A percentile compares a stretch with the other conserved stretches of the same genome.
These are phyloP conservation scores for Manis crassicaudata DNA, from an alignment of 2,797 vertebrate species.

Conservation along the genomic window DNA sequence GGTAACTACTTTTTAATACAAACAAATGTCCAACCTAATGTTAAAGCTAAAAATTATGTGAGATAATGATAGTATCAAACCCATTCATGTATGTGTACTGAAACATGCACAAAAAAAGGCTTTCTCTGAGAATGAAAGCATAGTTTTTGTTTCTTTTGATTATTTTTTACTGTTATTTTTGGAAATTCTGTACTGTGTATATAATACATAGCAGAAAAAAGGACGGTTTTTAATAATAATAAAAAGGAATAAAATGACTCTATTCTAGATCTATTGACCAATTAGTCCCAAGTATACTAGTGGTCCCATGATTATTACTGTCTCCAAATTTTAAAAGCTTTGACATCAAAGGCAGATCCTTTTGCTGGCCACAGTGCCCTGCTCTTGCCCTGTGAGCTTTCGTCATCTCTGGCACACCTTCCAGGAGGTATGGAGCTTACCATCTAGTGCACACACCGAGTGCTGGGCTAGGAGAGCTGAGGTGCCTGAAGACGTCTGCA, in stretches of 20 bases:
- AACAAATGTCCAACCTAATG: not conserved
- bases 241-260: not conserved
- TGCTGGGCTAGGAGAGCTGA: not conserved
- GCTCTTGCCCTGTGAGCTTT: not conserved
- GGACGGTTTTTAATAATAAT: not conserved
- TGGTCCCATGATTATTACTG: not conserved
- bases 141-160: slow-evolving; percentile 5
- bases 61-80: not conserved
- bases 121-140: not conserved
- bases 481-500: too few relatives aligned
- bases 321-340: not conserved
- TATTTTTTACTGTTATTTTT: slow-evolving; percentile 21
- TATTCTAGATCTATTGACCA: not conserved
- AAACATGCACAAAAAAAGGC: not conserved
- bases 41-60: not conserved
- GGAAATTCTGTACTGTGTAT: not conserved
- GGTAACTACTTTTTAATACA: not conserved
- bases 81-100: not conserved
- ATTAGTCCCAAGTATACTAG: not conserved
- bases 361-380: not conserved
- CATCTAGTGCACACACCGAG: not conserved
- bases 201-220: not conserved
- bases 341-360: not conserved
- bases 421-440: not conserved
- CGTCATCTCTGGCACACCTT: not conserved